These are phyloP conservation scores for Trissoscelio sp. DNA, from an alignment of 2,888 invertebrate genomes.

Conservation along the genomic window DNA sequence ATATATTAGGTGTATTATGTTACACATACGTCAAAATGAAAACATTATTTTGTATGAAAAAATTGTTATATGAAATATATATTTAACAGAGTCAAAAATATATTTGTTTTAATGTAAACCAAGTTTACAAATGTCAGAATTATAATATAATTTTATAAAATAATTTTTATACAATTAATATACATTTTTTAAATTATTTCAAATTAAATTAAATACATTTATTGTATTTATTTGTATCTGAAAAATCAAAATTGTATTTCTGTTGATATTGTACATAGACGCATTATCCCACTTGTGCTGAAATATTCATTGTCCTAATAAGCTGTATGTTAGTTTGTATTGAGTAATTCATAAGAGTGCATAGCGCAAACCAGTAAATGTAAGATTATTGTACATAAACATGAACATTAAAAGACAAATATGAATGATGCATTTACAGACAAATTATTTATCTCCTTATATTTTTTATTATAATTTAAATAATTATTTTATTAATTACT, in stretches of 20 bases:
- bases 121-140: background rate
- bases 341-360: conserved; percentile 66
- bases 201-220: background rate
- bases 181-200: too few species aligned
- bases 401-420: conserved; percentile 61
- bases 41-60: too few species aligned
- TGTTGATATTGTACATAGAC: conserved; percentile 57
- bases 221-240: background rate
- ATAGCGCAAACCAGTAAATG: conserved; percentile 74
- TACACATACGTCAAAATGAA: background rate
- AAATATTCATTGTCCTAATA: conserved; percentile 69
- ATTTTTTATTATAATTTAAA: background rate
- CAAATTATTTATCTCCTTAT: conserved; percentile 11
- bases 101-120: background rate
- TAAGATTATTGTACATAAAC: conserved; percentile 81
- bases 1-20: too few species aligned
- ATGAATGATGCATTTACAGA: conserved; percentile 21
- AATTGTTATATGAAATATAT: background rate
- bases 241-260: conserved; percentile 28
- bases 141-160: background rate
- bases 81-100: background rate
- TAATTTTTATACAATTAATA: background rate
- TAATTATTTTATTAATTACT: too few species aligned
- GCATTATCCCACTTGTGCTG: conserved; percentile 72
- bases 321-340: conserved; percentile 60